Percentiles rank a stretch among this genome's conserved stretches.
Evolutionary conservation across 2,888 invertebrate genomes (phyloP).

Genomic region (Rhaphigaster nebulosa): DNA sequence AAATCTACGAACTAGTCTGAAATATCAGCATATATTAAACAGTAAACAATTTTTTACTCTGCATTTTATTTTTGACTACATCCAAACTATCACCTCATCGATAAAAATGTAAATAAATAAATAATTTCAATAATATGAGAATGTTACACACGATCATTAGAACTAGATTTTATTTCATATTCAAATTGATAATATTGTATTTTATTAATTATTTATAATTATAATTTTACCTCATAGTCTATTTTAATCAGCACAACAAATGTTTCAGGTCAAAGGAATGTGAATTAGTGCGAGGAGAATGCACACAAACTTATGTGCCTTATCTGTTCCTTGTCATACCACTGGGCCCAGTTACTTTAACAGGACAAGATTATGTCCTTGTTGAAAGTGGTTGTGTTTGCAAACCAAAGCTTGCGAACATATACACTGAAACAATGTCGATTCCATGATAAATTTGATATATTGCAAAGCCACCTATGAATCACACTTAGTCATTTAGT

Average conservation of each 20-base stretch:
- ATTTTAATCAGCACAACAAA: background rate
- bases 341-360: constrained; percentile 88
- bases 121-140: background rate
- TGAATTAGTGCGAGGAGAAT: constrained; percentile 89
- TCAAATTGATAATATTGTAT: background rate
- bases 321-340: constrained; percentile 93
- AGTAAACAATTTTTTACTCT: no score
- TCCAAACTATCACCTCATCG: no score
- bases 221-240: constrained; percentile 51
- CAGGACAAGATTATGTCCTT: constrained; percentile 94
- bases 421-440: constrained; percentile 12
- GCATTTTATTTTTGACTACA: no score
- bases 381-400: constrained; percentile 96
- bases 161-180: background rate
- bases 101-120: background rate
- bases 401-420: constrained; percentile 73
- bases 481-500: constrained; percentile 49
- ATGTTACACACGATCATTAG: background rate
- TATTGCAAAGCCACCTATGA: background rate
- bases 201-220: background rate
- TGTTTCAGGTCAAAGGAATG: constrained; percentile 86
- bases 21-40: background rate
- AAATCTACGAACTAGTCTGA: no score
- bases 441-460: background rate
- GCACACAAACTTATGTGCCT: constrained; percentile 92